Percentiles rank a stretch among this genome's conserved stretches.
Evolutionary conservation across 2,113 vertebrate species (phyloP).

Genomic region (Petroica traversi): DNA sequence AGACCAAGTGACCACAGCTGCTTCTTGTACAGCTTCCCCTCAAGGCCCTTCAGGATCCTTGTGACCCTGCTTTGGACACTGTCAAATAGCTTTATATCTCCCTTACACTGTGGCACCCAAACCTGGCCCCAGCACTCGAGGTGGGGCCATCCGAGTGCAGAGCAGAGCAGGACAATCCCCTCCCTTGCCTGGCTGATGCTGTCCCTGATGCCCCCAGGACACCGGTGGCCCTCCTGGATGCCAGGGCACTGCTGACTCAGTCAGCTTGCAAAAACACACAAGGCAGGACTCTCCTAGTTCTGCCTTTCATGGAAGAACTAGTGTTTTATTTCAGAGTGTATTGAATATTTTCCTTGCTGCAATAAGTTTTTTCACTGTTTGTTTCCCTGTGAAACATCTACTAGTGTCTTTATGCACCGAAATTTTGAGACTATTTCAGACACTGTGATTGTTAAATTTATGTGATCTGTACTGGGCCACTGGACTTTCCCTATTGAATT

Average conservation of each 20-base stretch:
- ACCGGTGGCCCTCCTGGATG: accelerated
- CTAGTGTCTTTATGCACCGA: neutral
- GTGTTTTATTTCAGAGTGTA: neutral
- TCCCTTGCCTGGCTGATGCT: accelerated
- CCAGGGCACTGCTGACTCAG: neutral
- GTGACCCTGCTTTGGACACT: neutral
- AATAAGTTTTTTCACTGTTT: neutral
- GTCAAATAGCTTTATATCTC: neutral
- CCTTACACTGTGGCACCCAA: neutral
- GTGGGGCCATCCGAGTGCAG: accelerated
- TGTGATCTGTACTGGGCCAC: neutral
- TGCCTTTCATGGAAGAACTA: neutral
- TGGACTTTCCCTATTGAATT: neutral
- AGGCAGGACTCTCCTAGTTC: neutral
- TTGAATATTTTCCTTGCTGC: neutral
- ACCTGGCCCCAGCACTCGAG: accelerated
- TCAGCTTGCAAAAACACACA: neutral
- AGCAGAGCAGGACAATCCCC: neutral
- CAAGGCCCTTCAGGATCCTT: too few species aligned
- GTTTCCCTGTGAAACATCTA: neutral
- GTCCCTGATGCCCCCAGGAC: neutral
- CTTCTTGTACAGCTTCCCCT: accelerated
- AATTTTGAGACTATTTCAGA: neutral
- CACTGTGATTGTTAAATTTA: neutral
- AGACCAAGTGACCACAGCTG: neutral